phyloP scores from a whole-genome alignment of 2,797 vertebrate genomes.

The Syncerus caffer region DNA sequence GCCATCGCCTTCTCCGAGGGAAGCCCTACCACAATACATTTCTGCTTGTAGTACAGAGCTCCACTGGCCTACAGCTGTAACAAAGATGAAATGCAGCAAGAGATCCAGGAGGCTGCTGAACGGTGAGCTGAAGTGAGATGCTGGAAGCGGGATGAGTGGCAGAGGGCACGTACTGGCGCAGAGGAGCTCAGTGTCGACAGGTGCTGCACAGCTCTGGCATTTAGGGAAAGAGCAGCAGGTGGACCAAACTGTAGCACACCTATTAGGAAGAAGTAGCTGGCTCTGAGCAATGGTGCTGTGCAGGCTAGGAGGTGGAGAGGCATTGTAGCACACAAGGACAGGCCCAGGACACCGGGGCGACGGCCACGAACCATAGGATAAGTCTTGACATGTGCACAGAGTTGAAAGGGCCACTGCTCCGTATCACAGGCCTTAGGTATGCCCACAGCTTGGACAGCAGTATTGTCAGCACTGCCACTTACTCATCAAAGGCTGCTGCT shows the following conservation, averaged over 20 bases:
- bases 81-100: neutral
- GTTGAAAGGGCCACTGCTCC: neutral
- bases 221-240: neutral
- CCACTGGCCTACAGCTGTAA: neutral
- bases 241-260: neutral
- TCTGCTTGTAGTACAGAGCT: neutral
- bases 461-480: neutral
- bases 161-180: neutral
- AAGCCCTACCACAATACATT: neutral
- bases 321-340: neutral
- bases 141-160: constrained; percentile 25
- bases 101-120: neutral
- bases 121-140: neutral
- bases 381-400: constrained; percentile 20
- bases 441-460: fast-evolving
- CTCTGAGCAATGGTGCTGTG: neutral
- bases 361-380: constrained; percentile 41
- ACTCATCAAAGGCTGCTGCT: neutral
- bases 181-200: neutral
- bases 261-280: neutral
- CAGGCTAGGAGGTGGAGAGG: neutral
- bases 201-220: neutral
- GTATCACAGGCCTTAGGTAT: neutral
- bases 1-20: no score
- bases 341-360: constrained; percentile 41